phyloP scores from a whole-genome alignment of 2,888 invertebrate genomes.

The Frankliniella intonsa region DNA sequence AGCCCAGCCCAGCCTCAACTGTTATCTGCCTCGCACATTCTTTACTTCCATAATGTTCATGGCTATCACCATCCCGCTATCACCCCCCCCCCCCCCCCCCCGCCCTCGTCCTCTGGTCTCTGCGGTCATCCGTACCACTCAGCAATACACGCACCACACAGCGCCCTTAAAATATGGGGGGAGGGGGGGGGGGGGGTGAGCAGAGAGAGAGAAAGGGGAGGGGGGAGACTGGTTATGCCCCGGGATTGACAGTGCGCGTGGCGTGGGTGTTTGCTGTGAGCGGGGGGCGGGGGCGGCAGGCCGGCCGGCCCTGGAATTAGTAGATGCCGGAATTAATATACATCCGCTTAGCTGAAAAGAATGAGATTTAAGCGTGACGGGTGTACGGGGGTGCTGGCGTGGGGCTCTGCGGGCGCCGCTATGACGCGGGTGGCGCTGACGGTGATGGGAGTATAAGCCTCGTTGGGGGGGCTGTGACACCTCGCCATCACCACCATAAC shows the following conservation, averaged over 20 bases:
- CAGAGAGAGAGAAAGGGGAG: not conserved
- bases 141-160: not conserved
- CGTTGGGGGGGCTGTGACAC: no score
- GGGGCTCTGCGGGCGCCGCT: not conserved
- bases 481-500: no score
- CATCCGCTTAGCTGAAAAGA: slow-evolving; percentile 10
- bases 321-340: not conserved
- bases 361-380: not conserved
- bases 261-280: no score
- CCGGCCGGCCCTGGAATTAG: not conserved
- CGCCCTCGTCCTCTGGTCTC: not conserved
- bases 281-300: no score
- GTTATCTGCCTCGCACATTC: not conserved
- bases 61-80: not conserved
- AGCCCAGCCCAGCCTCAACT: not conserved
- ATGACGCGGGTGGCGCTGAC: not conserved
- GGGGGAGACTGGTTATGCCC: not conserved
- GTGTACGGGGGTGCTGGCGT: no score
- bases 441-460: not conserved
- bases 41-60: not conserved
- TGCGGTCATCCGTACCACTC: not conserved
- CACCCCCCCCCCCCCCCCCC: not conserved
- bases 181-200: not conserved
- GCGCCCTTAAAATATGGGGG: not conserved
- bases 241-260: not conserved